Base-by-base conservation (phyloP, 2,888 invertebrate species). In the Synanthedon formicaeformis region DNA sequence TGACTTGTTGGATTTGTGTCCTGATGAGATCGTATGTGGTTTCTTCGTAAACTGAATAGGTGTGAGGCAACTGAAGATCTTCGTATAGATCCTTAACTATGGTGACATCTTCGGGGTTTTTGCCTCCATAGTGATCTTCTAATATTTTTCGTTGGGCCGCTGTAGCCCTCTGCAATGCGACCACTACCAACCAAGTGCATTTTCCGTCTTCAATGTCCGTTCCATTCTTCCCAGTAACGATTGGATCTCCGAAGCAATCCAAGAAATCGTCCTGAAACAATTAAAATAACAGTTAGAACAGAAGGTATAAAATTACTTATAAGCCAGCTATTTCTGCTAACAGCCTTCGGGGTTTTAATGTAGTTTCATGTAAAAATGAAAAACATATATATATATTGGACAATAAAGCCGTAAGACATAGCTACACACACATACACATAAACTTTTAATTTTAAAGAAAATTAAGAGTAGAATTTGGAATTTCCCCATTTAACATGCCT, bases 181-280 rank as follows among this genome's bases (percentile, higher is more conserved):
- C 93, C 1, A 97, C 95, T 1, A 95, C 92, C 40, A 98, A 84
- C 99, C 99, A 99, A 0, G 96, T 92, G 80, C 98, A 99, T 83
- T 98, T 99, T 40, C 97, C 97, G 63, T 98, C 97, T 80, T 94
- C 91, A 62, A 99, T 98, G 72, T 99, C 98, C 0, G 93, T 94
- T 40, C 97, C 96, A 45, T 91, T 86, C 86, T 98, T 99, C 6
- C 98, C 99, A 0, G 93, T 97, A 2, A 94, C 89, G 8, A 90
- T 87, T 13, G 94, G 91, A 73, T 97, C 92, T 0, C 97, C 98
- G 75, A 94, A 99, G 71, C 95, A 96, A 75, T 98, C 97, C 45
- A 96, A 83, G 81, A 92, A 96, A 74, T 97, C 96, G 75, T 97
- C 95, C 90, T 93, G 81, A 4, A 76, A 80, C 60, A 56, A 23